phyloP scores from a whole-genome alignment of 2,888 invertebrate genomes.

The Eupithecia vulgata region DNA sequence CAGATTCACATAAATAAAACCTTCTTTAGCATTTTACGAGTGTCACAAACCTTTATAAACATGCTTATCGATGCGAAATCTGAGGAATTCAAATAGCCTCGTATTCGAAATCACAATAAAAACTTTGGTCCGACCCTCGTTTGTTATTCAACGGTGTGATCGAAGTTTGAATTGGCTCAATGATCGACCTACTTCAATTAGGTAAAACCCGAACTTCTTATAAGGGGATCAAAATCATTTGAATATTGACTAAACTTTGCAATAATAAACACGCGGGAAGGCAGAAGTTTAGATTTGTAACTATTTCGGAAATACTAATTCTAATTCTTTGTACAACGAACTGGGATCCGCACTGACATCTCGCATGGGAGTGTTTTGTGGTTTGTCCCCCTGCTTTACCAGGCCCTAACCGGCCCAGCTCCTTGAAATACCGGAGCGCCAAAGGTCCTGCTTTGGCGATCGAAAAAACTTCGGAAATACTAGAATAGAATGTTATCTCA shows the following conservation, averaged over 20 bases:
- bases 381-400: too few relatives aligned
- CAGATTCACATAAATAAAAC: constrained; percentile 17
- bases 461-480: too few relatives aligned
- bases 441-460: too few relatives aligned
- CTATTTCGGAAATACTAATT: too few relatives aligned
- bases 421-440: too few relatives aligned
- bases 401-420: too few relatives aligned
- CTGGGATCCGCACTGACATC: too few relatives aligned
- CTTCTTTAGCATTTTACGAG: constrained; percentile 16
- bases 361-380: too few relatives aligned
- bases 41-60: constrained; percentile 39
- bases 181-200: constrained; percentile 43
- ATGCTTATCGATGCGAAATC: constrained; percentile 41
- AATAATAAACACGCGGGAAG: constrained; percentile 22
- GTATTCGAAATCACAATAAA: constrained; percentile 37
- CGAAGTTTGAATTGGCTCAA: constrained; percentile 45
- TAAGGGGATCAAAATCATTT: constrained; percentile 36
- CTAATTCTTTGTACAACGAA: too few relatives aligned
- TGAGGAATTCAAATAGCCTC: constrained; percentile 39
- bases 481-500: too few relatives aligned
- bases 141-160: constrained; percentile 45
- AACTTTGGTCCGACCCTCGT: constrained; percentile 34
- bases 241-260: constrained; percentile 29
- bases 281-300: too few relatives aligned
- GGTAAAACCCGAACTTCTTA: constrained; percentile 32